These are phyloP conservation scores for Linurgus olivaceus DNA, from an alignment of 2,797 vertebrate species.

Conservation along the genomic window DNA sequence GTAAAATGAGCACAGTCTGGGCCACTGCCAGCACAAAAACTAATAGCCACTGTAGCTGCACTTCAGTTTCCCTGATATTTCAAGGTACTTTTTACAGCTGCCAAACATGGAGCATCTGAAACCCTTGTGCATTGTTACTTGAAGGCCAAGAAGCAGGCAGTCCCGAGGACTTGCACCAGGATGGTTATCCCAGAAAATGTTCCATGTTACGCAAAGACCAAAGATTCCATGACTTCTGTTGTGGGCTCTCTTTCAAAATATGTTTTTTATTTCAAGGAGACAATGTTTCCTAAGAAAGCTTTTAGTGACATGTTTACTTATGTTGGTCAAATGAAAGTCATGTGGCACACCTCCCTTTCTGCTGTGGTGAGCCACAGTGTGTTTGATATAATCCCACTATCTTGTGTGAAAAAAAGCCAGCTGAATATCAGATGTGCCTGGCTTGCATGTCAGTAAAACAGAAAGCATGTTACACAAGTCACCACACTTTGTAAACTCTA, in stretches of 20 bases:
- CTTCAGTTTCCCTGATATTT: constrained; percentile 28
- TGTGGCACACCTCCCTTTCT: constrained; percentile 30
- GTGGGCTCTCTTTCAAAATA: constrained; percentile 59
- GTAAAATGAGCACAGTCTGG: background rate
- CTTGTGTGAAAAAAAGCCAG: constrained; percentile 21
- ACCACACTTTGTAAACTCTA: background rate
- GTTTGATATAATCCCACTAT: constrained; percentile 45
- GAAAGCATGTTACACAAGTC: constrained; percentile 37
- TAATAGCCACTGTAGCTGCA: constrained; percentile 17
- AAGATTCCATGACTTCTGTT: constrained; percentile 67
- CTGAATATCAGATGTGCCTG: constrained; percentile 58
- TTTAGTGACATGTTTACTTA: constrained; percentile 35
- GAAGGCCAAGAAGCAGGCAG: constrained; percentile 27
- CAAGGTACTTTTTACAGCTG: constrained; percentile 50
- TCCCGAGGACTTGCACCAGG: constrained; percentile 24
- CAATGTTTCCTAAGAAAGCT: constrained; percentile 51
- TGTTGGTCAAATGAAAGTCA: constrained; percentile 50
- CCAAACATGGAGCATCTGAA: constrained; percentile 9
- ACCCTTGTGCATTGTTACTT: background rate
- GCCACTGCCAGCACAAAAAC: background rate
- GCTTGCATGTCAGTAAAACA: constrained; percentile 28
- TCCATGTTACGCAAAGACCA: constrained; percentile 57
- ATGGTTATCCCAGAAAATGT: constrained; percentile 37
- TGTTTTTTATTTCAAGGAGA: constrained; percentile 47
- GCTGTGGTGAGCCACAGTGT: background rate